phyloP scores from a whole-genome alignment of 2,888 invertebrate species.

The Sphaerophoria taeniata region DNA sequence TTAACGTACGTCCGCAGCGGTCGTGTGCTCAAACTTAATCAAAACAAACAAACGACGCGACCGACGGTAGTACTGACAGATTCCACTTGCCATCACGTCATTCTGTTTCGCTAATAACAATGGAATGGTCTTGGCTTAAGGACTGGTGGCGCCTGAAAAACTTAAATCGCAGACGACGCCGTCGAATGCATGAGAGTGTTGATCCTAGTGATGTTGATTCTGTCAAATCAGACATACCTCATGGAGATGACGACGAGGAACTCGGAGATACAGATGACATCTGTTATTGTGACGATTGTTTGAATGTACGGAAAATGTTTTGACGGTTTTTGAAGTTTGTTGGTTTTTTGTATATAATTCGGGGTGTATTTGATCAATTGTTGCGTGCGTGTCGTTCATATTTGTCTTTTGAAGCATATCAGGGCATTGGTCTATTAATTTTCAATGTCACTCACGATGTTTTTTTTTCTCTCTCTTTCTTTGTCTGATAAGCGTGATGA shows the following conservation, averaged over 20 bases:
- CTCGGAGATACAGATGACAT: conserved; percentile 85
- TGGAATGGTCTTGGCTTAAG: conserved; percentile 92
- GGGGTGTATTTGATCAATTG: conserved; percentile 33
- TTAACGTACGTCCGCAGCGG: conserved; percentile 1
- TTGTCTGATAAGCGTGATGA: neutral
- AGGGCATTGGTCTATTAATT: conserved; percentile 24
- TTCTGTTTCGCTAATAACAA: conserved; percentile 77
- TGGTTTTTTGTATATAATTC: neutral
- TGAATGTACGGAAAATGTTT: conserved; percentile 80
- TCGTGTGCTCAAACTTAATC: conserved; percentile 43
- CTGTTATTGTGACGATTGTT: conserved; percentile 91
- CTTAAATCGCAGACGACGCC: conserved; percentile 83
- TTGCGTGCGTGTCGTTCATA: conserved; percentile 28
- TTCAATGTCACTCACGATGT: conserved; percentile 48
- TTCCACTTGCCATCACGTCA: conserved; percentile 40
- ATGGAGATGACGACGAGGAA: conserved; percentile 67
- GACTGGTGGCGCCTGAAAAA: conserved; percentile 92
- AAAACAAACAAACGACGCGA: conserved; percentile 38
- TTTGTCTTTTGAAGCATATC: conserved; percentile 2
- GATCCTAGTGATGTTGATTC: conserved; percentile 87
- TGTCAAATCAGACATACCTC: conserved; percentile 50
- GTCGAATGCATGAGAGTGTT: conserved; percentile 83
- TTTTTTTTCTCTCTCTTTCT: neutral
- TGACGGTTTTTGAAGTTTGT: neutral
- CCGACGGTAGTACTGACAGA: conserved; percentile 20